Conservation (phyloP, 2,888 invertebrate species). For the Bugulina stolonifera region DNA sequence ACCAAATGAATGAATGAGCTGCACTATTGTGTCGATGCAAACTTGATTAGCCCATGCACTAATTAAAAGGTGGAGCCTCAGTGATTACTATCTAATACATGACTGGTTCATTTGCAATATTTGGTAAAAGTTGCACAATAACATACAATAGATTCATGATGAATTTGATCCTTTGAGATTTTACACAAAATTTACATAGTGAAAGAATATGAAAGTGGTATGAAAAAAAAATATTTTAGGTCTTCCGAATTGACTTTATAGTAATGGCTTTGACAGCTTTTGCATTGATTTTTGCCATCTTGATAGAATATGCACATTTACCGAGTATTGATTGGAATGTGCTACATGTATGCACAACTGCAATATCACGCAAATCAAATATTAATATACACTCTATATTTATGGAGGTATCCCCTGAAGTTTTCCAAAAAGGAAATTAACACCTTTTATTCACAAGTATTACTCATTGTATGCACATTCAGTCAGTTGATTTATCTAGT, state of each 20-base stretch:
- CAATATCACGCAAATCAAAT: background rate
- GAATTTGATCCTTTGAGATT: background rate
- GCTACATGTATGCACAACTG: background rate
- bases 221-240: too few species aligned
- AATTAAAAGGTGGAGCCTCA: background rate
- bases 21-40: background rate
- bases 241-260: too few species aligned
- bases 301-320: background rate
- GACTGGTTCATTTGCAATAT: background rate
- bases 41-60: background rate
- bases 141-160: background rate
- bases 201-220: too few species aligned
- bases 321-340: background rate
- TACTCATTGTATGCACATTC: too few species aligned
- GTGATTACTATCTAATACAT: too few species aligned
- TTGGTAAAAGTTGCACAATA: background rate
- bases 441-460: background rate
- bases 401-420: background rate
- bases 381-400: background rate
- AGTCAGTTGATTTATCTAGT: too few species aligned
- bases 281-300: background rate
- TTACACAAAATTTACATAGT: background rate
- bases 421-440: background rate
- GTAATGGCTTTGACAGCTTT: background rate
- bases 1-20: too few species aligned